These are phyloP conservation scores for Clarias gariepinus DNA, from an alignment of 2,113 vertebrate species.

Conservation along the genomic window DNA sequence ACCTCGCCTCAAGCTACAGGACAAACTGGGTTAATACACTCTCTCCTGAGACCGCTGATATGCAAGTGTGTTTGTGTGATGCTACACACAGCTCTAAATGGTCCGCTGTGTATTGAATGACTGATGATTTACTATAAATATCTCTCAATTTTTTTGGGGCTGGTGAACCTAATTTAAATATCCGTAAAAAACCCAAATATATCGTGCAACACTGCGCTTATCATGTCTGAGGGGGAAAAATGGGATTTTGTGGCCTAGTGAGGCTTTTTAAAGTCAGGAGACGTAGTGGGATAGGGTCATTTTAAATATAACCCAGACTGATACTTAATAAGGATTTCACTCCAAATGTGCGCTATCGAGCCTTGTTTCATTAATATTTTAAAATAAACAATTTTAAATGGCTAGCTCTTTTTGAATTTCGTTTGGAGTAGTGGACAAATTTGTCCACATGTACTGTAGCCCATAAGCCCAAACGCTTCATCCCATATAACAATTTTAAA, in stretches of 20 bases:
- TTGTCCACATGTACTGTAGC: neutral
- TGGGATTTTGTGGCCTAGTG: neutral
- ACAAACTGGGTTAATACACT: constrained; percentile 55
- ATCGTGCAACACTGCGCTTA: neutral
- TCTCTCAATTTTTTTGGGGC: neutral
- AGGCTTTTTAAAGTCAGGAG: neutral
- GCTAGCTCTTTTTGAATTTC: neutral
- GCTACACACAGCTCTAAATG: too few species aligned
- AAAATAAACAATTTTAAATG: neutral
- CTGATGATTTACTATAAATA: constrained; percentile 17
- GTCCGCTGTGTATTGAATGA: neutral
- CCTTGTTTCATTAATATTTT: neutral
- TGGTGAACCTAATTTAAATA: constrained; percentile 4
- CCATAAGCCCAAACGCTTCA: too few species aligned
- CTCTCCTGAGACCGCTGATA: constrained; percentile 21
- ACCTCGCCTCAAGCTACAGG: constrained; percentile 35
- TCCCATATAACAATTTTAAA: too few species aligned
- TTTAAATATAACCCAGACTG: neutral
- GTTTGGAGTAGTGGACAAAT: neutral
- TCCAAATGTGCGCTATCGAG: neutral
- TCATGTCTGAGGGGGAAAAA: neutral
- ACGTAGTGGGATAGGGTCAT: neutral
- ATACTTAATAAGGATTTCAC: neutral
- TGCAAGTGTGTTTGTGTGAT: neutral
- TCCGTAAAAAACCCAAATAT: neutral